Evolutionary conservation across 2,797 vertebrate genomes (phyloP).

Genomic region (Poeciliopsis turneri): DNA sequence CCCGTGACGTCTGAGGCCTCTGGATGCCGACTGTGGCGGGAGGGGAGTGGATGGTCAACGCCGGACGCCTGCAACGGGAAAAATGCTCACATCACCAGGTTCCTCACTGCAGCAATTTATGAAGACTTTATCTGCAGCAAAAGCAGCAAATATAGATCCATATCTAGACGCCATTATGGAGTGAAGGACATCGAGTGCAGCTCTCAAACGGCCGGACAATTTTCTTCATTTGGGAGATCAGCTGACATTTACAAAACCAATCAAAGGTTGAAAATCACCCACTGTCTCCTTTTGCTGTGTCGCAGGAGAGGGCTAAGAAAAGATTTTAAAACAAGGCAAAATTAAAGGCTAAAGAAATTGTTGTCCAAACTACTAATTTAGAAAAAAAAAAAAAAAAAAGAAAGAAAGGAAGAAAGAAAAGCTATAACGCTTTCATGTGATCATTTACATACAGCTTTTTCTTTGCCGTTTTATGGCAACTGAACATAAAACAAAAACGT

Average conservation of each 20-base stretch:
- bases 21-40: constrained; percentile 92
- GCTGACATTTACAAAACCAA: background rate
- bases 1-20: constrained; percentile 87
- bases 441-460: background rate
- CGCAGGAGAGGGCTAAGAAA: background rate
- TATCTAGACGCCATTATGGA: background rate
- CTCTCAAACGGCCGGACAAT: background rate
- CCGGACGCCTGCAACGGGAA: constrained; percentile 81
- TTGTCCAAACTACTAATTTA: background rate
- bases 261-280: background rate
- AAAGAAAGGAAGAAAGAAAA: background rate
- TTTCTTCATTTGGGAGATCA: background rate
- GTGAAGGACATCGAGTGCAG: background rate
- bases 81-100: background rate
- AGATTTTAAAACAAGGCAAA: background rate
- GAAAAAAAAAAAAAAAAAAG: background rate
- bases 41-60: constrained; percentile 90
- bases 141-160: background rate
- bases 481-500: background rate
- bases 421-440: too few species aligned
- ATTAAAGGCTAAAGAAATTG: background rate
- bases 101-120: background rate
- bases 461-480: background rate
- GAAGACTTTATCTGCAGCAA: background rate
- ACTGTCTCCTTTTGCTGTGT: background rate